Base-by-base conservation (phyloP, 1,140 invertebrate genomes). In the Yoshiicerus persimilis region DNA sequence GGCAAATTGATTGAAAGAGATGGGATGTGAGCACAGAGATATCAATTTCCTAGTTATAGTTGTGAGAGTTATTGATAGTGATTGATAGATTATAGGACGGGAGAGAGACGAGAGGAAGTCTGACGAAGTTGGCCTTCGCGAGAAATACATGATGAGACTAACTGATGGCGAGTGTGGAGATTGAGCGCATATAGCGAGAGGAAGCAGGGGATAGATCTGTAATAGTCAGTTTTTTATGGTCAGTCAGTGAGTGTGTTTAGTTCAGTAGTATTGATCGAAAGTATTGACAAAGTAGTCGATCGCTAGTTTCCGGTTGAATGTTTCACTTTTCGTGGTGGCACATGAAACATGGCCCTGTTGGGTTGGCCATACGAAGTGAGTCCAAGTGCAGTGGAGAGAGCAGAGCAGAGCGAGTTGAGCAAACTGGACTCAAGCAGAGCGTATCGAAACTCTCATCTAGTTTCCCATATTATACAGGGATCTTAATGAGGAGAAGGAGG, bases 221-320 rank as follows among this genome's bases (percentile, higher is more conserved):
- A 80, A 32, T 20, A 32, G 75, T 38, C 75, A 80, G 32, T 80
- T 70, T 80, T 80, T 80, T 80, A 80, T 80, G 75, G 75, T 80
- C 75, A 80, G 16, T 80, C 75, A 70, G 66, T n/a, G n/a, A n/a
- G n/a, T n/a, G n/a, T n/a, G n/a, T 70, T 70, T 5, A 70, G 66
- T 70, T 70, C 66, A 80, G 75, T 80, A 80, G 16, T 80, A 80
- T 80, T 80, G 75, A 80, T 80, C 75, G 75, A 80, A 80, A 80
- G 75, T 80, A 80, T 80, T 80, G 75, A 80, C 75, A 80, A 80
- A 80, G 75, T 80, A 80, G 75, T 80, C 75, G 75, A 80, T 80
- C 30, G 75, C 75, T n/a, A 38, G 75, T 38, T 80, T 80, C 75
- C 75, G 75, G 75, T 80, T 36, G 75, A 80, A 80, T 80, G 75